Base-by-base conservation (phyloP, 2,797 vertebrate species). In the Liparis tanakae region DNA sequence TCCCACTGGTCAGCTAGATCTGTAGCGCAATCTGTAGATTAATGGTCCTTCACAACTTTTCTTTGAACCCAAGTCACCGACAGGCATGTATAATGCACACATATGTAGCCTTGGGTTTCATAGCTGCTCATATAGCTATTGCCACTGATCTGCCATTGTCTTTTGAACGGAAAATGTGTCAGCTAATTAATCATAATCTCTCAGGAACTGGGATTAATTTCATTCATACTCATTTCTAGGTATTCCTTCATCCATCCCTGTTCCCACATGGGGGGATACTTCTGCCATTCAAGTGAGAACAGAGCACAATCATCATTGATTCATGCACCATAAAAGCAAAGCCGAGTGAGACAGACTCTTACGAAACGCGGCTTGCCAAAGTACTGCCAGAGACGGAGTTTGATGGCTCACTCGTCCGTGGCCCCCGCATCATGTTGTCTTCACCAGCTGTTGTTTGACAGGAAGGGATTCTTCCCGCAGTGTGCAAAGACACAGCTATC, bases 371-470 rank as follows among this genome's bases (percentile, higher is more conserved):
- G 80, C 82, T 85, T 91, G 91, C 93, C 90, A 92, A 90, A 89
- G 88, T 78, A 43, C 89, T 89, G 93, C 92, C 91, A 91, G 78
- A 82, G 78, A 80, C 58, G 7, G 79, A 87, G 86, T 88, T 90
- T 92, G 92, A 93, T 89, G 90, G 89, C 91, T 93, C 88, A 91
- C 87, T 93, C 88, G 83, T 88, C 88, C 88, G 74, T 88, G 88
- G 92, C 87, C 88, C 85, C 85, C 68, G 69, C 88, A 91, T 90
- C 89, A 88, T 90, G 89, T 89, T 90, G 90, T 88, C 91, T 89
- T 89, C 83, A 77, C 87, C 93, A 92, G 92, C 91, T 94, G 93
- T 84, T 91, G 88, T 90, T 91, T 91, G 91, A 92, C 89, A 91
- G 91, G 75, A 86, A 90, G 85, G 81, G 85, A 90, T 87, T 86